phyloP scores from a whole-genome alignment of 2,113 vertebrate genomes.

The Turdus rufiventris region DNA sequence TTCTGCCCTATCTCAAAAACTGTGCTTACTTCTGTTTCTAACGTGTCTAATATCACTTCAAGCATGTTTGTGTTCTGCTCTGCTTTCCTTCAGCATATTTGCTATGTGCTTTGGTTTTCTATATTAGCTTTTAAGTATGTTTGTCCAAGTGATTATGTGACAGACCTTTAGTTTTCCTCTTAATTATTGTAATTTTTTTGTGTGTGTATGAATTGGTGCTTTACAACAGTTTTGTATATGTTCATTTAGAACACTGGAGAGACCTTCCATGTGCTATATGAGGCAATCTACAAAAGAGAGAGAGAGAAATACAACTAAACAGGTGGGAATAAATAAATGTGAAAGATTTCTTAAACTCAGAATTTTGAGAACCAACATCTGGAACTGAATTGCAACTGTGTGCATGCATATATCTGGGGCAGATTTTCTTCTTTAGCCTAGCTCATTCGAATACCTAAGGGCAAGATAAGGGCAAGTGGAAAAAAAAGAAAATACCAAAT shows the following conservation, averaged over 20 bases:
- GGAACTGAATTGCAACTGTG: background rate
- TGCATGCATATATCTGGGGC: background rate
- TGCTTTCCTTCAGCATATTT: background rate
- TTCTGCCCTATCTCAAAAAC: background rate
- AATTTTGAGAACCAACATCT: background rate
- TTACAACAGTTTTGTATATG: background rate
- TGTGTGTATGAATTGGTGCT: background rate
- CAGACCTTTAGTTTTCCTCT: background rate
- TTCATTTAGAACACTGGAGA: background rate
- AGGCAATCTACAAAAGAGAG: background rate
- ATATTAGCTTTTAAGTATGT: background rate
- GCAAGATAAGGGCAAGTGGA: background rate
- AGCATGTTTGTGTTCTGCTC: background rate
- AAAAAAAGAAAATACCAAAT: conserved; percentile 25
- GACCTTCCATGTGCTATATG: background rate
- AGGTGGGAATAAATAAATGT: background rate
- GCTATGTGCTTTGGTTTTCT: background rate
- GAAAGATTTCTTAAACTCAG: background rate
- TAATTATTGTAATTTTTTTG: background rate
- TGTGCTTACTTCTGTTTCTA: background rate
- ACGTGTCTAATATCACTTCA: background rate
- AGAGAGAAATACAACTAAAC: background rate
- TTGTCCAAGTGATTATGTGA: background rate
- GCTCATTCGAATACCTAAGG: background rate
- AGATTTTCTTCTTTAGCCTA: background rate